Base-by-base conservation (phyloP, 2,113 vertebrate species). In the Polypterus senegalus region DNA sequence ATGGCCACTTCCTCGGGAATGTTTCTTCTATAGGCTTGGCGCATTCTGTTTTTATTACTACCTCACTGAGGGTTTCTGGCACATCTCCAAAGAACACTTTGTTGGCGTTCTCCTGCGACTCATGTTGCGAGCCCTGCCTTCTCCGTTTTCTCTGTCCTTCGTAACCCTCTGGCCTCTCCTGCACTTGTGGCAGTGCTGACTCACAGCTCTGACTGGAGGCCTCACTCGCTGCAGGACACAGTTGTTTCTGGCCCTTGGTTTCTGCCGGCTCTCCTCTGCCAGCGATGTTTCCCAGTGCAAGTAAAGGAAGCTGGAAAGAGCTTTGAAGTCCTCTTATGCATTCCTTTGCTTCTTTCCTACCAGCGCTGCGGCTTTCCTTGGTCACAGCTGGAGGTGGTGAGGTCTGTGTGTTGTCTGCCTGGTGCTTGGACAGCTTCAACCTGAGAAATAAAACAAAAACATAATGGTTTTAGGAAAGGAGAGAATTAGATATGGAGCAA, bases 191-290 rank as follows among this genome's bases (percentile, higher is more conserved):
- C 60, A 60, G 60, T 71, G 70, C 82, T 82, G 76, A 84, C 81
- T 88, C 83, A 82, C 61, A 77, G 78, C 74, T 64, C 61, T 27
- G 70, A 69, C 57, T 66, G 69, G 46, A 57, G 66, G 6, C 8
- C 11, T 27, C 47, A 49, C 61, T 61, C 68, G 72, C 74, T 27
- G 71, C 63, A 70, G 72, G 66, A 69, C 61, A 77, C 79, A 73
- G 72, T 70, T 79, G 83, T 66, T 74, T 77, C 76, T 83, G 83
- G 81, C 81, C 73, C 73, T 46, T 53, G 73, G 68, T 60, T 59
- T 59, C 68, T 70, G 69, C 74, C 68, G 82, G 65, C 74, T 79
- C 71, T 61, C 65, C 70, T 73, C 60, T 73, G 78, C 78, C 65
- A 78, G 69, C 73, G 69, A 67, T 5, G 60, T 68, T 77, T 83